phyloP scores from a whole-genome alignment of 2,113 vertebrate species.

The Leptocoma aspasia region DNA sequence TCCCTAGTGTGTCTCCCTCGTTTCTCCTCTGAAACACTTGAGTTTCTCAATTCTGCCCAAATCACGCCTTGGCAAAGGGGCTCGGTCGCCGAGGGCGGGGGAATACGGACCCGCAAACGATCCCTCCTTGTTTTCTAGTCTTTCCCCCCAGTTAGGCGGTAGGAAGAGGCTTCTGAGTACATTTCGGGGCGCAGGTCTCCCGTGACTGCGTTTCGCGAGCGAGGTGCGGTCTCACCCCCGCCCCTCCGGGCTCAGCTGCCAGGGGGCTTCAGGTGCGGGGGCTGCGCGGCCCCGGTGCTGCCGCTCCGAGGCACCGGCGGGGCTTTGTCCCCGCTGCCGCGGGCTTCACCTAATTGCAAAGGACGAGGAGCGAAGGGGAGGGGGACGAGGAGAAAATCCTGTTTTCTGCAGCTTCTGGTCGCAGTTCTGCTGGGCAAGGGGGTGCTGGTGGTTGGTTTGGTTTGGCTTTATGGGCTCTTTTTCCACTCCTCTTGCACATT shows the following conservation, averaged over 20 bases:
- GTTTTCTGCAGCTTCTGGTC: not conserved
- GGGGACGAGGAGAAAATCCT: not conserved
- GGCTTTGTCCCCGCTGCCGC: not conserved
- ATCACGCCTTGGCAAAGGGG: not conserved
- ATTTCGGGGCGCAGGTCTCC: not conserved
- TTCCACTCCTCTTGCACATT: rapidly evolving
- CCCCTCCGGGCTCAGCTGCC: not conserved
- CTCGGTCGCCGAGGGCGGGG: not conserved
- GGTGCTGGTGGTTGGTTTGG: not conserved
- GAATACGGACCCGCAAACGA: not conserved
- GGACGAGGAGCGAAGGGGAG: not conserved
- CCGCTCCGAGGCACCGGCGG: not conserved
- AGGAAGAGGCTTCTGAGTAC: rapidly evolving
- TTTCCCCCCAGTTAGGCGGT: rapidly evolving
- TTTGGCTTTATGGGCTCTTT: not conserved
- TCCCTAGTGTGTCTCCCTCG: not conserved
- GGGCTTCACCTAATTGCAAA: not conserved
- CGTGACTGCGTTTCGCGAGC: rapidly evolving
- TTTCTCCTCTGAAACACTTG: not conserved
- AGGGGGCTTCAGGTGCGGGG: not conserved
- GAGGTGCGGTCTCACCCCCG: not conserved
- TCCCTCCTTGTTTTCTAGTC: no score
- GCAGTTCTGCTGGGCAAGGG: not conserved
- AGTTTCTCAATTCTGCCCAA: not conserved
- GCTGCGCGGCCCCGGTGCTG: not conserved